phyloP scores from a whole-genome alignment of 1,140 invertebrate genomes.

The Drosophila obscura region DNA sequence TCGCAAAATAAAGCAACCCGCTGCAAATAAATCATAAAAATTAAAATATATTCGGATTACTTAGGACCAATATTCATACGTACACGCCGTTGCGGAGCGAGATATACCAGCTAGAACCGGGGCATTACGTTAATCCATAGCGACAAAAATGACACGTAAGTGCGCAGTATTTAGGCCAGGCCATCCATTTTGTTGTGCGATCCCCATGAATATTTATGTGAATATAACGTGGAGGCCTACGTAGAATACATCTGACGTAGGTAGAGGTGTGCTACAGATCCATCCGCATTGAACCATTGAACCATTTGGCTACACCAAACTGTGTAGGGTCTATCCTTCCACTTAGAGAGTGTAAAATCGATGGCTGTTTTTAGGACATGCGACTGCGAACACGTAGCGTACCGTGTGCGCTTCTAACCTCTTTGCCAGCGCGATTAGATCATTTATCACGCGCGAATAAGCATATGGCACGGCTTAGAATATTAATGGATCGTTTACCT shows the following conservation, averaged over 20 bases:
- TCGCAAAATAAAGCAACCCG: too few relatives aligned
- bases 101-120: neutral
- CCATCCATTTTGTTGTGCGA: neutral
- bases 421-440: constrained; percentile 21
- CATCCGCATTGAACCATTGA: too few relatives aligned
- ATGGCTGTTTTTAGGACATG: constrained; percentile 20
- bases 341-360: constrained; percentile 26
- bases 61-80: too few relatives aligned
- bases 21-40: too few relatives aligned
- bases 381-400: neutral
- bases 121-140: too few relatives aligned
- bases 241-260: too few relatives aligned
- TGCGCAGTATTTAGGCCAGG: neutral
- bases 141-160: constrained; percentile 51
- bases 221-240: too few relatives aligned
- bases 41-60: too few relatives aligned
- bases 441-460: constrained; percentile 29
- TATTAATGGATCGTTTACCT: constrained; percentile 5
- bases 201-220: neutral
- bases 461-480: constrained; percentile 19
- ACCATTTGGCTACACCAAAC: too few relatives aligned
- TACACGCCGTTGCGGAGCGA: too few relatives aligned
- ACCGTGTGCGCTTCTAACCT: constrained; percentile 37
- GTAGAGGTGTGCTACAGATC: too few relatives aligned
- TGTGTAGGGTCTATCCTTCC: neutral